Conservation (phyloP, 1,140 invertebrate species). For the Achroia grisella region DNA sequence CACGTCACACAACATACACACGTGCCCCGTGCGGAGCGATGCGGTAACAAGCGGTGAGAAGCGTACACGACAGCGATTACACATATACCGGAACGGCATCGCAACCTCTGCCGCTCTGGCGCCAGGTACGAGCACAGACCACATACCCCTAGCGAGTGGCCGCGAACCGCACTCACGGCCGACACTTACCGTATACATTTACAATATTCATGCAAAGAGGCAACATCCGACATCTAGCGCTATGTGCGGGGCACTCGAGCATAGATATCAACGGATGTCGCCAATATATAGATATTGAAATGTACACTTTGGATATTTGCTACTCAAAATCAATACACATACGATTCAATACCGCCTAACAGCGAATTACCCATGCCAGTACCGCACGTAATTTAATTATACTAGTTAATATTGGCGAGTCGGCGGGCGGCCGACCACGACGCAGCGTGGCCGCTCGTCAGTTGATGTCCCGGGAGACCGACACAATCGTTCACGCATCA, state of each 20-base stretch:
- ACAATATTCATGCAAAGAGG: not conserved
- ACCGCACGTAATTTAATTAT: no score
- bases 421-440: no score
- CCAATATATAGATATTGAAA: no score
- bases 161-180: not conserved
- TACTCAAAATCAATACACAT: no score
- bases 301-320: no score
- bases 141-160: not conserved
- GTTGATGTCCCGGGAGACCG: no score
- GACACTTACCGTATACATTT: not conserved
- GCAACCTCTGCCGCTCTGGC: slow-evolving; percentile 56
- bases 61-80: slow-evolving; percentile 62
- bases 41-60: slow-evolving; percentile 63
- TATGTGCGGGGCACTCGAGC: not conserved
- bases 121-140: not conserved
- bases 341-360: no score
- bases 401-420: no score
- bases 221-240: not conserved
- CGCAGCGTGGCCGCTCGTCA: no score
- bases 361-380: no score
- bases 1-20: slow-evolving; percentile 17
- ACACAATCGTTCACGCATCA: no score
- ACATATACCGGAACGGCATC: slow-evolving; percentile 50
- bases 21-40: slow-evolving; percentile 28
- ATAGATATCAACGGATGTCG: not conserved